These are phyloP conservation scores for Sclerurus mexicanus DNA, from an alignment of 2,113 vertebrate genomes.

Conservation along the genomic window DNA sequence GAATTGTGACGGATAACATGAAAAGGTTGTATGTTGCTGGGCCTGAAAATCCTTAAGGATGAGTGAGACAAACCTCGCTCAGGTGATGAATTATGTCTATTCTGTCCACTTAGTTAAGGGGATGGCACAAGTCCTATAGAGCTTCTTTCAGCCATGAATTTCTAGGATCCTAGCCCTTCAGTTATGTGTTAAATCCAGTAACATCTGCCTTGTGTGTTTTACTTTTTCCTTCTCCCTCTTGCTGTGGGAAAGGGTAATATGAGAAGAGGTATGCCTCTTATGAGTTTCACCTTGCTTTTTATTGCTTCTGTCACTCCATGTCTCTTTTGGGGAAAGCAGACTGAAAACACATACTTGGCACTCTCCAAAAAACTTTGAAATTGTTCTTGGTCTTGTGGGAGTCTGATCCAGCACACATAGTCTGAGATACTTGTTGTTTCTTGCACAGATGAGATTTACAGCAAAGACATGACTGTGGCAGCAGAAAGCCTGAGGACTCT, in stretches of 20 bases:
- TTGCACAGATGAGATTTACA: not conserved
- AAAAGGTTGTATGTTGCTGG: not conserved
- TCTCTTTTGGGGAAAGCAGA: not conserved
- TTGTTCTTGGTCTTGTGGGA: not conserved
- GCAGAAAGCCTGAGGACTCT: not conserved
- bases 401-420: not conserved
- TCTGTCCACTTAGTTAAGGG: not conserved
- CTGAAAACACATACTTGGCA: not conserved
- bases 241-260: not conserved
- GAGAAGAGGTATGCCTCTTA: not conserved
- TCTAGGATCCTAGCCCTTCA: not conserved
- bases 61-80: not conserved
- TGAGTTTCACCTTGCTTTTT: not conserved
- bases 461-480: not conserved
- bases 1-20: not conserved
- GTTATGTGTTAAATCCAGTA: not conserved
- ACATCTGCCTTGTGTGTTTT: not conserved
- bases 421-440: not conserved
- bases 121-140: not conserved
- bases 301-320: not conserved
- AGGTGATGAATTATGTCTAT: not conserved
- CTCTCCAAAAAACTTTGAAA: not conserved
- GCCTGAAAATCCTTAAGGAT: not conserved
- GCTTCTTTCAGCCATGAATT: not conserved
- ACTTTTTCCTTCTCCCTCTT: not conserved